Evolutionary conservation across 2,888 invertebrate genomes (phyloP), one percentile per base, ranked within the genome.

Genomic region (Ectropis crepuscularia): DNA sequence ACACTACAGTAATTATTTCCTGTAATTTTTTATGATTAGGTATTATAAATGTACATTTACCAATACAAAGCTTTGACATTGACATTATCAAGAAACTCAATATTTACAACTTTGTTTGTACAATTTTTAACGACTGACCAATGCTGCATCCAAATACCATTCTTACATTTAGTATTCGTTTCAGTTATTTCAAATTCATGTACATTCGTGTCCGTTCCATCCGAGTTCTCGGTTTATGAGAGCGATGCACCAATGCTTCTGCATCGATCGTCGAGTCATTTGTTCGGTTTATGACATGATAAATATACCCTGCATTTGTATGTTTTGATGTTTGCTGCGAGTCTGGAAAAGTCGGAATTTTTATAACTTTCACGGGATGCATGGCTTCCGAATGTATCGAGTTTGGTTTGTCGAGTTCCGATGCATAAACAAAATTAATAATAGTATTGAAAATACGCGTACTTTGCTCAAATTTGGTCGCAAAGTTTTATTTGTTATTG

Each of bases 141-240:
- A 53, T 62, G 51, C 53, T 53, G 38, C 61, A 61, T 61, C 48
- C 53, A 64, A 69, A 69, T 67, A 68, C 64, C 69, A 65, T 71
- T 71, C 65, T 62, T 50, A 47, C 57, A 59, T 60, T 61, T 64
- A 65, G 65, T 65, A 49, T 63, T 58, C 64, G 64, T 51, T 69
- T 63, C 49, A 53, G 64, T 55, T 59, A 65, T 61, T 67, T 64
- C 55, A 65, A 57, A 70, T 66, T 68, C 39, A 37, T 51, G 59
- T 63, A 55, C 53, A 61, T 37, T 55, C 65, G 59, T 54, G 57
- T 63, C 55, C 61, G 62, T 62, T 66, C 59, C 53, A 54, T 66
- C 67, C 63, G 68, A 61, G 65, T 65, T n/a, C 53, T 47, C 55
- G 63, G 66, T 74, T 74, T 72, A 72, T 65, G 74, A 68, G 74